Conservation (phyloP, 2,888 invertebrate genomes). For the Fragum whitleyi region DNA sequence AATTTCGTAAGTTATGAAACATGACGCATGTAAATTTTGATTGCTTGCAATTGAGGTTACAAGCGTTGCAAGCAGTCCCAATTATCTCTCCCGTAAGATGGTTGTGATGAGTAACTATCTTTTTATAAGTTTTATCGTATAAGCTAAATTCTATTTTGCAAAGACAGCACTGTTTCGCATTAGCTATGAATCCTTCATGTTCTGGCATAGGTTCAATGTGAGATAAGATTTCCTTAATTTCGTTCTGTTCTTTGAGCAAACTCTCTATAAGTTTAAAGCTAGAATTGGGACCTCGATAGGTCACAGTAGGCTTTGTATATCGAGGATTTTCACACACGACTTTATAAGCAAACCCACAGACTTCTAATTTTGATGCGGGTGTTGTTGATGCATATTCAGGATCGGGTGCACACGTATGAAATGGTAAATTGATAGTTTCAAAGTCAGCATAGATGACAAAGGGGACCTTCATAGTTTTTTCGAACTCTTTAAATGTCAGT, state of each 20-base stretch:
- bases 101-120: slow-evolving; percentile 43
- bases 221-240: slow-evolving; percentile 42
- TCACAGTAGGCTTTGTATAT: slow-evolving; percentile 42
- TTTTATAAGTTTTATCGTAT: slow-evolving; percentile 30
- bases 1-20: slow-evolving; percentile 43
- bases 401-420: slow-evolving; percentile 43
- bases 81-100: slow-evolving; percentile 43
- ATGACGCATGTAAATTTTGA: slow-evolving; percentile 37
- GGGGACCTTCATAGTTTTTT: slow-evolving; percentile 38
- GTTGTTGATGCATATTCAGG: slow-evolving; percentile 30
- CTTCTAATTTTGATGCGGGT: slow-evolving; percentile 31
- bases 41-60: slow-evolving; percentile 40
- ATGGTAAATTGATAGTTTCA: slow-evolving; percentile 37
- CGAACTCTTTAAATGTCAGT: slow-evolving; percentile 43
- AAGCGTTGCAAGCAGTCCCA: slow-evolving; percentile 37
- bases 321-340: slow-evolving; percentile 34
- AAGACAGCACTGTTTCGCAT: slow-evolving; percentile 32
- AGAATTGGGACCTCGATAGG: slow-evolving; percentile 45
- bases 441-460: slow-evolving; percentile 55
- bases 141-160: slow-evolving; percentile 40
- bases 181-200: slow-evolving; percentile 12
- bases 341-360: slow-evolving; percentile 47
- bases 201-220: slow-evolving; percentile 38
- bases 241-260: slow-evolving; percentile 41
- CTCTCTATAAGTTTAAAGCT: slow-evolving; percentile 36